Percentiles rank a stretch among this genome's conserved stretches.
These are phyloP conservation scores for Panzeria rudis DNA, from an alignment of 2,888 invertebrate species.

Conservation along the genomic window DNA sequence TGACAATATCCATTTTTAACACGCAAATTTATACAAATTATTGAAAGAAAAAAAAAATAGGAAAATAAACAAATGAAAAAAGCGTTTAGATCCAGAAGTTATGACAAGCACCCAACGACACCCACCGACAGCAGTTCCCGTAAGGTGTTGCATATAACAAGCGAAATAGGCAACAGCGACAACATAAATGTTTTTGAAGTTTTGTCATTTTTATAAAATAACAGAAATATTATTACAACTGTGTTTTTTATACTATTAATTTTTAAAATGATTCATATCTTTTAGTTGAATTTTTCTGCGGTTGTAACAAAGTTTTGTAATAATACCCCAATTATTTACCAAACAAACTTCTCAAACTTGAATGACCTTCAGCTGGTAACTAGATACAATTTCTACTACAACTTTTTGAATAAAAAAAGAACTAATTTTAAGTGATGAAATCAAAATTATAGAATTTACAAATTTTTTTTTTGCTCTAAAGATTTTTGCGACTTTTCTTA, in stretches of 20 bases:
- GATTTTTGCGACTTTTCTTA: background rate
- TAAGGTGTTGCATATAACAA: slow-evolving; percentile 54
- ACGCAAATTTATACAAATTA: slow-evolving; percentile 60
- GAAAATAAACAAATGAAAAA: background rate
- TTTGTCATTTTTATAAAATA: slow-evolving; percentile 15
- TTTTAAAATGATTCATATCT: slow-evolving; percentile 54
- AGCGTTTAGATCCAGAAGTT: slow-evolving; percentile 51
- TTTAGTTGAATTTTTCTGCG: slow-evolving; percentile 3
- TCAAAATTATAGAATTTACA: slow-evolving; percentile 7
- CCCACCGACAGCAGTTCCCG: slow-evolving; percentile 42
- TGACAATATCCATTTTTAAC: slow-evolving; percentile 43
- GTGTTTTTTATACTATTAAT: background rate
- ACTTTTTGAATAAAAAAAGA: slow-evolving; percentile 7
- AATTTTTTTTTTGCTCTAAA: background rate
- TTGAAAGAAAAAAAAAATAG: slow-evolving; percentile 5
- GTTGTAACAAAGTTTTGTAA: slow-evolving; percentile 50
- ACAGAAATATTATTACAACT: slow-evolving; percentile 27
- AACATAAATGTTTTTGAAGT: slow-evolving; percentile 29
- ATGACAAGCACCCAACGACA: slow-evolving; percentile 54
- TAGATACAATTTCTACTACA: slow-evolving; percentile 45
- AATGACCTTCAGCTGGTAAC: slow-evolving; percentile 57
- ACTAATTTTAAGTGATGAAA: slow-evolving; percentile 5
- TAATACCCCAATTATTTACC: slow-evolving; percentile 21
- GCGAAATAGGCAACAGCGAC: background rate
- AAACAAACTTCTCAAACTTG: slow-evolving; percentile 30